A percentile compares a stretch with the other conserved stretches of the same genome.
Conservation (phyloP, 2,888 invertebrate genomes). For the Cyaniris semiargus region DNA sequence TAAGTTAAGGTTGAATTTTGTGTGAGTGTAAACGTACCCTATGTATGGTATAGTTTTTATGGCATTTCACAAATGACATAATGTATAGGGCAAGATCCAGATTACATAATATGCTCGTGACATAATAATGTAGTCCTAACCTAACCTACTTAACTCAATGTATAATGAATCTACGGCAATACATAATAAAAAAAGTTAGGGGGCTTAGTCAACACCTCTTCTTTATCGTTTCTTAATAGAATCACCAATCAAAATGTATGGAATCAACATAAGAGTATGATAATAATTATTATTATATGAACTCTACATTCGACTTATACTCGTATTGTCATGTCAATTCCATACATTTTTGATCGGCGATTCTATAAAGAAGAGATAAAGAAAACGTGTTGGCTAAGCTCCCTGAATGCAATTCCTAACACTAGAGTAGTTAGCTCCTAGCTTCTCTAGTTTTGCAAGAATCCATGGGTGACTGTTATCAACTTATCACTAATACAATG, state of each 20-base stretch:
- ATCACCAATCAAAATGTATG: neutral
- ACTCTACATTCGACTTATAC: too few species aligned
- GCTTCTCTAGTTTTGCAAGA: too few species aligned
- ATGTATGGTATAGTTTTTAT: neutral
- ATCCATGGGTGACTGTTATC: too few species aligned
- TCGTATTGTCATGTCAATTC: too few species aligned
- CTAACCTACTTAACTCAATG: neutral
- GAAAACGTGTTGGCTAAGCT: too few species aligned
- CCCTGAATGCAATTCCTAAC: too few species aligned
- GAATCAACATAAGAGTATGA: too few species aligned
- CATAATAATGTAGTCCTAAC: neutral
- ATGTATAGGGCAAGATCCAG: slow-evolving; percentile 1
- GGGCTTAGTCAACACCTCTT: neutral
- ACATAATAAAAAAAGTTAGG: neutral
- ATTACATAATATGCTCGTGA: slow-evolving; percentile 5
- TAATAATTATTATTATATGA: too few species aligned
- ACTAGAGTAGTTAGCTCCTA: too few species aligned
- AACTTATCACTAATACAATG: too few species aligned
- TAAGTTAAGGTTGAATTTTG: neutral
- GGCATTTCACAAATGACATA: slow-evolving; percentile 13
- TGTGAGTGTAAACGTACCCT: neutral
- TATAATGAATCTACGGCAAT: neutral
- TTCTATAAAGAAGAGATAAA: too few species aligned
- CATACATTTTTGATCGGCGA: too few species aligned
- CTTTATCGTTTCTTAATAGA: neutral